These are phyloP conservation scores for Drosophila tanythrix DNA, from an alignment of 2,888 invertebrate genomes.

Conservation along the genomic window DNA sequence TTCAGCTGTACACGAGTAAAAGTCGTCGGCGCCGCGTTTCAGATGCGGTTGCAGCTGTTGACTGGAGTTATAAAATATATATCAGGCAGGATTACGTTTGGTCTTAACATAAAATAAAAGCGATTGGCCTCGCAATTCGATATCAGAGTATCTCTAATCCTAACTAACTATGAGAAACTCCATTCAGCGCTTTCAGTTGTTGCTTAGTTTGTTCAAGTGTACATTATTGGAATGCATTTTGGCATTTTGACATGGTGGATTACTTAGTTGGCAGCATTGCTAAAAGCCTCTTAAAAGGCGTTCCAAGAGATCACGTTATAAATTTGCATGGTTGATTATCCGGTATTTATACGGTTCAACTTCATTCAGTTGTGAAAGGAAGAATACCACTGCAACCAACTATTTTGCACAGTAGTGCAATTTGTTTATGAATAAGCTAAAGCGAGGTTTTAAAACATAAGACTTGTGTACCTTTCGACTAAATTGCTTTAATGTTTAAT, in stretches of 20 bases:
- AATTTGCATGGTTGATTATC: not conserved
- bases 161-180: conserved; percentile 1
- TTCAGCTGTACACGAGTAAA: conserved; percentile 70
- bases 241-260: not conserved
- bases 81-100: conserved; percentile 62
- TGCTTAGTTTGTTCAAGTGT: conserved; percentile 1
- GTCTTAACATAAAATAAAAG: conserved; percentile 64
- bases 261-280: not conserved
- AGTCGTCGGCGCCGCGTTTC: conserved; percentile 53
- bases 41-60: conserved; percentile 59
- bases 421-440: fast-evolving
- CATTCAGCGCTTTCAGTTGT: not conserved
- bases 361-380: not conserved
- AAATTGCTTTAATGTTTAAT: not conserved
- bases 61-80: conserved; percentile 71
- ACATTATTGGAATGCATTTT: not conserved
- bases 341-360: not conserved
- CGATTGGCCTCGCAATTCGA: conserved; percentile 47
- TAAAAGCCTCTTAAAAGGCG: conserved; percentile 1
- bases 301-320: not conserved
- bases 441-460: not conserved
- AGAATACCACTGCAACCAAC: not conserved
- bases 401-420: not conserved
- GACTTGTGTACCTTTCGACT: not conserved
- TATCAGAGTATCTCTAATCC: conserved; percentile 14